These are phyloP conservation scores for Callyntrura sp. DNA, from an alignment of 2,888 invertebrate species.

Conservation along the genomic window DNA sequence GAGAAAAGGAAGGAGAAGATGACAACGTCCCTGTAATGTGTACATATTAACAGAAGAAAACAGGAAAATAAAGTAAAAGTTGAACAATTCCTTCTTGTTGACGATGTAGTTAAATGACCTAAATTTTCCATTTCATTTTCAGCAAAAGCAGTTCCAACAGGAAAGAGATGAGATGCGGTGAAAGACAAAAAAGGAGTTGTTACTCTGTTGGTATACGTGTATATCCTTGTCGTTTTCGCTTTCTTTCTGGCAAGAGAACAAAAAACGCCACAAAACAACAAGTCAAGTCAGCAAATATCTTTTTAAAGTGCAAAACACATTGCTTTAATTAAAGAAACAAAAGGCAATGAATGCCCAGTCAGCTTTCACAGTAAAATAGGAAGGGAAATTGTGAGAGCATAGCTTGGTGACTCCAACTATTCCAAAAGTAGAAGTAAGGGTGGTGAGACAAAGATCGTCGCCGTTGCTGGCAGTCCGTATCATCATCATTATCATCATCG, in stretches of 20 bases:
- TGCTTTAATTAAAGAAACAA: constrained; percentile 52
- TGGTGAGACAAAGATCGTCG: neutral
- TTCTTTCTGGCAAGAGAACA: neutral
- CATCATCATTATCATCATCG: too few relatives aligned
- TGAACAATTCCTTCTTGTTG: constrained; percentile 19
- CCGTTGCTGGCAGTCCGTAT: constrained; percentile 33
- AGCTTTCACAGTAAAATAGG: neutral
- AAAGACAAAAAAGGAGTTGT: constrained; percentile 4
- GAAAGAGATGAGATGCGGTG: constrained; percentile 5
- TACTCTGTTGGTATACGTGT: neutral
- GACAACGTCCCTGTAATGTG: constrained; percentile 15
- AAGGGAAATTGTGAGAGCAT: neutral
- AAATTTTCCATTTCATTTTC: constrained; percentile 33
- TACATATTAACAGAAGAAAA: neutral
- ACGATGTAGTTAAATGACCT: constrained; percentile 47
- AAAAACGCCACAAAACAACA: neutral
- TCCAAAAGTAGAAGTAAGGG: too few relatives aligned
- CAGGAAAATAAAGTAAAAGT: constrained; percentile 2
- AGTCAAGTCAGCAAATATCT: constrained; percentile 34
- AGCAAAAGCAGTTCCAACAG: too few relatives aligned
- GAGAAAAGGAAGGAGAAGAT: too few relatives aligned
- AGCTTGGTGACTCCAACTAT: too few relatives aligned
- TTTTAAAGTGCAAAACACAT: constrained; percentile 44
- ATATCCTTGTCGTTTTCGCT: neutral
- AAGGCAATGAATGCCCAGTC: constrained; percentile 45